Percentiles rank a stretch among this genome's conserved stretches.
phyloP scores from a whole-genome alignment of 1,140 invertebrate genomes.

The Sycophila sp. region DNA sequence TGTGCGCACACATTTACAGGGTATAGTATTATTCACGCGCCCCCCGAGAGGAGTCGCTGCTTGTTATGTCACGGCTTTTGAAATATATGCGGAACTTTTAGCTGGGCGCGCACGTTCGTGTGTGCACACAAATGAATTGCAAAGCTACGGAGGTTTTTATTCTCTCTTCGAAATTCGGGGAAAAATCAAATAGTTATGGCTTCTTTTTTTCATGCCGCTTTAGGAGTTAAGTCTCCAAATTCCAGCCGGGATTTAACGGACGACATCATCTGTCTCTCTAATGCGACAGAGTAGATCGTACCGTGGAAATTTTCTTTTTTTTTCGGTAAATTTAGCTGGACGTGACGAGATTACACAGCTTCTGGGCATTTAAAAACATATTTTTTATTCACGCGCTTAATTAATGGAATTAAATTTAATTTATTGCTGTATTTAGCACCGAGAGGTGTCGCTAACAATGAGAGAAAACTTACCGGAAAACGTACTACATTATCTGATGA shows the following conservation, averaged over 20 bases:
- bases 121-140: not conserved
- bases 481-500: too few relatives aligned
- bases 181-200: conserved; percentile 27
- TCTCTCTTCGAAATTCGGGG: conserved; percentile 16
- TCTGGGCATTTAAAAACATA: too few relatives aligned
- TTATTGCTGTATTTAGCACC: too few relatives aligned
- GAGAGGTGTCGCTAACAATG: too few relatives aligned
- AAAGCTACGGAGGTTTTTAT: too few relatives aligned
- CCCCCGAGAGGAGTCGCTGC: not conserved
- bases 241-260: conserved; percentile 13
- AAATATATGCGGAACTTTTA: conserved; percentile 17
- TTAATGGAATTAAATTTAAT: too few relatives aligned
- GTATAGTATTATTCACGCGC: too few relatives aligned
- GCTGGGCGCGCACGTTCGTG: not conserved
- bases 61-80: conserved; percentile 24
- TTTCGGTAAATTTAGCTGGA: too few relatives aligned
- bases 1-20: not conserved
- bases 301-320: conserved; percentile 8
- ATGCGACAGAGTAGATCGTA: too few relatives aligned
- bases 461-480: too few relatives aligned
- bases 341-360: too few relatives aligned
- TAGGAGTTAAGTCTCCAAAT: conserved; percentile 31
- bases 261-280: conserved; percentile 13
- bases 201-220: conserved; percentile 31
- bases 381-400: too few relatives aligned